These are phyloP conservation scores for Microctenopoma steveboyesi DNA, from an alignment of 2,797 vertebrate genomes.

Conservation along the genomic window DNA sequence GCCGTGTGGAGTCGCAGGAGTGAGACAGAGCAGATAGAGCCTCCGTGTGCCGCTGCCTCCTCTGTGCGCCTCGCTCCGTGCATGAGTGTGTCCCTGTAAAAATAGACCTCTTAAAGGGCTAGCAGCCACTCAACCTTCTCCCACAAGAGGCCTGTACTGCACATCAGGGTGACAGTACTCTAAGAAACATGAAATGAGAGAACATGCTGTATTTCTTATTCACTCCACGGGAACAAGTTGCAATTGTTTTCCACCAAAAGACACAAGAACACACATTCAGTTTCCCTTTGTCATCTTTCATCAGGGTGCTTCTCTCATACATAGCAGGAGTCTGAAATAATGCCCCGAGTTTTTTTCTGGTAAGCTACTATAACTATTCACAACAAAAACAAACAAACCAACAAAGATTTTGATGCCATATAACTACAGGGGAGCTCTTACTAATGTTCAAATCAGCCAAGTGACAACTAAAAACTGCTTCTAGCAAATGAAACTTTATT, in stretches of 20 bases:
- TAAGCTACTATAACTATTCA: slow-evolving; percentile 3
- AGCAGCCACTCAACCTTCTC: slow-evolving; percentile 74
- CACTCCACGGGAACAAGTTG: slow-evolving; percentile 28
- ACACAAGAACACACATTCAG: slow-evolving; percentile 11
- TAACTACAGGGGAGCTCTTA: slow-evolving; percentile 10
- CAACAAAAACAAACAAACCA: slow-evolving; percentile 21
- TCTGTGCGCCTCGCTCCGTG: slow-evolving; percentile 75
- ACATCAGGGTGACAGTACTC: slow-evolving; percentile 67
- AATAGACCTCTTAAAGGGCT: slow-evolving; percentile 86
- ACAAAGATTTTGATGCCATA: slow-evolving; percentile 21
- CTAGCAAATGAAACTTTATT: slow-evolving; percentile 11
- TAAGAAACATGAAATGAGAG: slow-evolving; percentile 51
- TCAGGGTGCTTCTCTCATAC: slow-evolving; percentile 22
- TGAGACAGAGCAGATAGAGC: slow-evolving; percentile 65
- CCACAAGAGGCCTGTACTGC: slow-evolving; percentile 71
- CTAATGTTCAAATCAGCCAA: slow-evolving; percentile 18
- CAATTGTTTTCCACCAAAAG: slow-evolving; percentile 21
- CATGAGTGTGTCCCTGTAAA: slow-evolving; percentile 84
- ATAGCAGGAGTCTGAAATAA: slow-evolving; percentile 1
- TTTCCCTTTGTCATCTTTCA: slow-evolving; percentile 31
- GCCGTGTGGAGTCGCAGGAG: slow-evolving; percentile 70
- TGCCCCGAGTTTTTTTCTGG: slow-evolving; percentile 12
- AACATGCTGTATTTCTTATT: slow-evolving; percentile 50
- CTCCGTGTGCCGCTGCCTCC: slow-evolving; percentile 72
- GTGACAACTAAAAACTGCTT: slow-evolving; percentile 26